Conservation (phyloP, 37 sponge, comb jelly and placozoan genomes). For the Diacarnus erythraeanus region DNA sequence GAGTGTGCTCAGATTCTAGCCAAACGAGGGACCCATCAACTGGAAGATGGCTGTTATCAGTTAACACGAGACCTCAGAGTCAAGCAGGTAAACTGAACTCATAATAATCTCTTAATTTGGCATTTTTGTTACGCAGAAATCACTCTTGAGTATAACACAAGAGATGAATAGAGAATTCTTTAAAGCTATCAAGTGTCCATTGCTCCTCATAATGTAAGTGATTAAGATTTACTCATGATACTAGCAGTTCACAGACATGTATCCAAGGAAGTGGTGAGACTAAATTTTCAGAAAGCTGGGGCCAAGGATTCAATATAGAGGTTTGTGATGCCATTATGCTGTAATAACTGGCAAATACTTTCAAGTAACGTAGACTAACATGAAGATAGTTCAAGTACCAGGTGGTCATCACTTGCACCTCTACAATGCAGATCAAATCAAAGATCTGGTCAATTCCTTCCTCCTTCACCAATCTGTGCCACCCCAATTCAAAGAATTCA, state of each 20-base stretch:
- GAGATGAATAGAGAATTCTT: constrained; percentile 20
- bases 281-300: no score
- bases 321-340: no score
- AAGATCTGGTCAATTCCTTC: constrained; percentile 16
- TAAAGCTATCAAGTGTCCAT: constrained; percentile 34
- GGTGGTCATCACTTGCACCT: constrained; percentile 59
- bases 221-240: no score
- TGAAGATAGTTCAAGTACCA: constrained; percentile 23
- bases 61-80: constrained; percentile 62
- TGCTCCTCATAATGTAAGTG: constrained; percentile 37
- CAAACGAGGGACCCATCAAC: constrained; percentile 21
- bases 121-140: constrained; percentile 1
- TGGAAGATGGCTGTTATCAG: constrained; percentile 37
- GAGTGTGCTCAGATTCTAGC: constrained; percentile 27
- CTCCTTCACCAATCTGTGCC: not conserved
- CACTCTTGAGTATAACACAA: constrained; percentile 25
- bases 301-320: no score
- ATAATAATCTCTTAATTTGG: no score
- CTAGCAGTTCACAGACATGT: no score
- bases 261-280: no score
- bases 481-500: constrained; percentile 6
- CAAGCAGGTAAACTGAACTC: constrained; percentile 8
- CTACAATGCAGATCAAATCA: constrained; percentile 26
- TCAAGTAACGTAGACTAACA: not conserved
- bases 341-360: no score